Conservation (phyloP, 1,140 invertebrate genomes). For the Megalopta genalis region DNA sequence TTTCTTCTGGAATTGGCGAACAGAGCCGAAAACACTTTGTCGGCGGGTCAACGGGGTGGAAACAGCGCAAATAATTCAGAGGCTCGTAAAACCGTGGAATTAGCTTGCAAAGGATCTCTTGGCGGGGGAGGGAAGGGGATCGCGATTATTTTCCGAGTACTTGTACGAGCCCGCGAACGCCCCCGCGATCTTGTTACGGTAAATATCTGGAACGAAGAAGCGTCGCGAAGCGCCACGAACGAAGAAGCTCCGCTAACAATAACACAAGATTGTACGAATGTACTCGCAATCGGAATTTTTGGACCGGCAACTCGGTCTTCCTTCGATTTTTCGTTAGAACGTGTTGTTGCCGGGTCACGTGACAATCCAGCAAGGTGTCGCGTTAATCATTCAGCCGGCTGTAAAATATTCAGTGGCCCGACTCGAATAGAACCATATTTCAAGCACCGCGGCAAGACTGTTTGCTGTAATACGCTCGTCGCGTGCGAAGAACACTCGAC, state of each 20-base stretch:
- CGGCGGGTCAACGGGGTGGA: conserved; percentile 1
- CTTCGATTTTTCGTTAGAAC: not conserved
- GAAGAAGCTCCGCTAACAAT: not conserved
- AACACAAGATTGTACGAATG: no score
- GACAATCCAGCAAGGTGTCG: not conserved
- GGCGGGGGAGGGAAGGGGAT: conserved; percentile 21
- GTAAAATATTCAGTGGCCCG: not conserved
- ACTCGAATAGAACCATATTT: not conserved
- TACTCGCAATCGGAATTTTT: not conserved
- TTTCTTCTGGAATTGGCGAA: not conserved
- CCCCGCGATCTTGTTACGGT: conserved; percentile 46
- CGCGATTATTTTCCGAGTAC: conserved; percentile 46
- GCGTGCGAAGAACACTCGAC: not conserved
- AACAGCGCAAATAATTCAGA: conserved; percentile 46
- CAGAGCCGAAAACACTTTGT: conserved; percentile 24
- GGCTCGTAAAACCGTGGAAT: conserved; percentile 37
- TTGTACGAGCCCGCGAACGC: not conserved
- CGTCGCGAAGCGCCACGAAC: no score
- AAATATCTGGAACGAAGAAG: conserved; percentile 49
- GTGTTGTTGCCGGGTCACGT: no score
- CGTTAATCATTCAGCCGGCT: not conserved
- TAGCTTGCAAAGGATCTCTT: not conserved
- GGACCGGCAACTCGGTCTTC: conserved; percentile 12
- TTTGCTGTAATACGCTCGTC: not conserved
- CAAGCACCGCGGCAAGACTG: not conserved